A percentile compares a stretch with the other conserved stretches of the same genome.
Evolutionary conservation across 1,140 invertebrate species (phyloP).

Genomic region (Probaryconus sp.): DNA sequence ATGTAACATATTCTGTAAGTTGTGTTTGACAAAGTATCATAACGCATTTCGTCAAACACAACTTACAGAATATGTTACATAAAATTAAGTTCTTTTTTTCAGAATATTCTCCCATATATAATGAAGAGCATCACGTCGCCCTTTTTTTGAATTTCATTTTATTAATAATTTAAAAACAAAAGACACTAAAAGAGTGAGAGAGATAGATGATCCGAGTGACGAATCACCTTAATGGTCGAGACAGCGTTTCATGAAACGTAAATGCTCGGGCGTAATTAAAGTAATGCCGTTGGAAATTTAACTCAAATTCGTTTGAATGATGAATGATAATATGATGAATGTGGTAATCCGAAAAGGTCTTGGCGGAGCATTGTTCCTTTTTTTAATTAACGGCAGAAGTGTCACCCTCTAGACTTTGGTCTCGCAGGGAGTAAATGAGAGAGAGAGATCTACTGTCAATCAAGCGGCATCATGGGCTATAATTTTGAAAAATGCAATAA

Average conservation of each 20-base stretch:
- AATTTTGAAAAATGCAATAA: constrained; percentile 78
- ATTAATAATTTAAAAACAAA: too few species aligned
- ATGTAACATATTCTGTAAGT: too few species aligned
- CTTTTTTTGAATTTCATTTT: too few species aligned
- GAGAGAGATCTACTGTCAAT: constrained; percentile 46
- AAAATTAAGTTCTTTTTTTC: too few species aligned
- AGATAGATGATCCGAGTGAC: too few species aligned
- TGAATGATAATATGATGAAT: constrained; percentile 52
- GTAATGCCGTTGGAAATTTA: constrained; percentile 44
- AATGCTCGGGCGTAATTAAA: constrained; percentile 51
- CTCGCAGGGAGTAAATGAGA: background rate
- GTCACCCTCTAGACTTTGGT: background rate
- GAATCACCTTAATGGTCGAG: constrained; percentile 39
- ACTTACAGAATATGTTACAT: too few species aligned
- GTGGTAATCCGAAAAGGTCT: constrained; percentile 29
- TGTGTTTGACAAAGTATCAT: constrained; percentile 44
- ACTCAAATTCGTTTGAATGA: constrained; percentile 42
- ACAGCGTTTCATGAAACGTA: too few species aligned
- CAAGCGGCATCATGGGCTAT: constrained; percentile 42
- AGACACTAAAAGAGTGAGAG: too few species aligned
- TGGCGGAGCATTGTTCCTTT: constrained; percentile 26
- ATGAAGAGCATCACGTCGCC: too few species aligned
- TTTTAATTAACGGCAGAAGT: constrained; percentile 38
- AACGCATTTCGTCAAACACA: too few species aligned
- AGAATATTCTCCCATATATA: too few species aligned